Conservation (phyloP, 2,888 invertebrate genomes). For the Dilophus febrilis region DNA sequence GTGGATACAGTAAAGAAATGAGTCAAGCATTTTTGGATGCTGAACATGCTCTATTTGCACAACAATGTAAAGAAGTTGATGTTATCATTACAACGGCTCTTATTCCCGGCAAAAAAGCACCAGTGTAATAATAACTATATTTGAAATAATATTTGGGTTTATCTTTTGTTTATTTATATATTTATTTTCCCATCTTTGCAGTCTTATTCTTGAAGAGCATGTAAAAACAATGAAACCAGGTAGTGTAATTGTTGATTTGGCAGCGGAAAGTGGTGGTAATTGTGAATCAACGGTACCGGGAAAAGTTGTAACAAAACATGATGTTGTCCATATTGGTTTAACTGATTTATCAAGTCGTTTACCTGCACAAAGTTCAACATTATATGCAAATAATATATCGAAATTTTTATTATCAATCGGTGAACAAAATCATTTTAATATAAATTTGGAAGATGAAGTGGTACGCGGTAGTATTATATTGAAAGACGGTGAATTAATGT, state of each 20-base stretch:
- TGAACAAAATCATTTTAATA: conserved; percentile 57
- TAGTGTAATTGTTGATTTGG: conserved; percentile 76
- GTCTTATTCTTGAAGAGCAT: conserved; percentile 14
- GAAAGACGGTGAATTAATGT: conserved; percentile 53
- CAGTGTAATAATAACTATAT: conserved; percentile 27
- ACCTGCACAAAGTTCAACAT: conserved; percentile 69
- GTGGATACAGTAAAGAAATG: conserved; percentile 77
- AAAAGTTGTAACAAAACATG: conserved; percentile 53
- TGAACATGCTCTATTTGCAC: conserved; percentile 72
- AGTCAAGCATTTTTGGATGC: conserved; percentile 70
- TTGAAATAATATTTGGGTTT: neutral
- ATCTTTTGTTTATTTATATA: neutral
- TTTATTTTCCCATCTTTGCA: conserved; percentile 3
- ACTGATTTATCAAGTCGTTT: conserved; percentile 72
- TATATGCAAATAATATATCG: conserved; percentile 83
- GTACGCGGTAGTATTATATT: conserved; percentile 67
- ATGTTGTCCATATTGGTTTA: conserved; percentile 68
- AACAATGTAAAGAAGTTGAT: conserved; percentile 69
- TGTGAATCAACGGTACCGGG: conserved; percentile 67
- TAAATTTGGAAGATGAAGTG: conserved; percentile 73
- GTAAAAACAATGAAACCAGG: conserved; percentile 58
- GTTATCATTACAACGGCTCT: conserved; percentile 79
- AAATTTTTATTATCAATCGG: conserved; percentile 48
- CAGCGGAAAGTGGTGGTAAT: conserved; percentile 79
- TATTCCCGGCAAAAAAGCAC: conserved; percentile 75